Conservation (phyloP, 2,797 vertebrate species). For the Sebastes trivittatus region DNA sequence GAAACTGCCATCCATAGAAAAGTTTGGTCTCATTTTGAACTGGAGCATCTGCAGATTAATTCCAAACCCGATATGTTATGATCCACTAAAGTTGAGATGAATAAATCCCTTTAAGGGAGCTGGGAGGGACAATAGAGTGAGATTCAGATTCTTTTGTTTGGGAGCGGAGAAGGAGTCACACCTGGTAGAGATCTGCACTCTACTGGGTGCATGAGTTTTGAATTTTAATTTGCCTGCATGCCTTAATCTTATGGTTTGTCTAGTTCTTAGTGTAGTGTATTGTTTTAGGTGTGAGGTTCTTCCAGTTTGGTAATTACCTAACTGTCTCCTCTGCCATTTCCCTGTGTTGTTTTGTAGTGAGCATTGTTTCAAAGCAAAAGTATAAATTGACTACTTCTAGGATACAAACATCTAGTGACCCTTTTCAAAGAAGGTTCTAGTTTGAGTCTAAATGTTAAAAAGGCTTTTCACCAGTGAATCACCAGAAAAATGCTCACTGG, state of each 20-base stretch:
- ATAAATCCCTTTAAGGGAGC: no score
- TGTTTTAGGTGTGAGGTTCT: background rate
- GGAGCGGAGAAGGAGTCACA: no score
- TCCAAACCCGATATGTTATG: no score
- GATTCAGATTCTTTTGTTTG: no score
- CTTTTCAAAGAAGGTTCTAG: background rate
- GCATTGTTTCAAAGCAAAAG: background rate
- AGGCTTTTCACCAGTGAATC: background rate
- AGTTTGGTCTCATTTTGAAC: no score
- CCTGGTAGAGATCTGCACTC: no score
- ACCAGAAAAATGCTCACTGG: background rate
- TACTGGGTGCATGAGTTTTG: background rate
- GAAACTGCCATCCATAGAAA: no score
- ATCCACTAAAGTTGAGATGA: no score
- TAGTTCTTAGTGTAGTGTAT: background rate
- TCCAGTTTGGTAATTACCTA: background rate
- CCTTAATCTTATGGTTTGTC: conserved; percentile 2
- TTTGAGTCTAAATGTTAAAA: background rate
- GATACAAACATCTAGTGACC: background rate
- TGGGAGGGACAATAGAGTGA: no score
- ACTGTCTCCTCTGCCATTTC: background rate
- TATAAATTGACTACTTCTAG: background rate
- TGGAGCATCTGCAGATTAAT: no score
- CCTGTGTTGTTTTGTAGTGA: background rate
- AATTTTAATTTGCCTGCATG: background rate